These are phyloP conservation scores for Chloropsis hardwickii DNA, from an alignment of 2,113 vertebrate genomes.

Conservation along the genomic window DNA sequence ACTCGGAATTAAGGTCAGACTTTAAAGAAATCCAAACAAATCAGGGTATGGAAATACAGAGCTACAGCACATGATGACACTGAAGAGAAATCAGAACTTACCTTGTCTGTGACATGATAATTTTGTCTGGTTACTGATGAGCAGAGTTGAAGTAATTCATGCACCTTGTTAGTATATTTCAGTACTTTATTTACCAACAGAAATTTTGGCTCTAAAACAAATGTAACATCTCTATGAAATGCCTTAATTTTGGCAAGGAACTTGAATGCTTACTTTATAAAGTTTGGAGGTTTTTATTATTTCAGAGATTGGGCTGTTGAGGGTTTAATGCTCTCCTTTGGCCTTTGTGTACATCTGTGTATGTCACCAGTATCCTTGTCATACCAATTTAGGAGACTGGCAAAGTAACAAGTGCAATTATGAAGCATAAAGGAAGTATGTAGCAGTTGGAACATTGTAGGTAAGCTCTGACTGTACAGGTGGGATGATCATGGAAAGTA, in stretches of 20 bases:
- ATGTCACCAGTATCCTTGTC: background rate
- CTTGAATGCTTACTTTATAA: background rate
- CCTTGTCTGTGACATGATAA: fast-evolving
- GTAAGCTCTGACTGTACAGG: background rate
- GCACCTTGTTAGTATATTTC: background rate
- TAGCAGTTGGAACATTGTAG: background rate
- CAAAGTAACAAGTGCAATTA: background rate
- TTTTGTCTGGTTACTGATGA: background rate
- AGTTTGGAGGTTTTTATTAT: background rate
- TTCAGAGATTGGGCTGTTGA: background rate
- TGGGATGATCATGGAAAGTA: background rate
- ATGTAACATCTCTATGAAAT: background rate
- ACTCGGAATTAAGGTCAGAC: background rate
- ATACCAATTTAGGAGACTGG: background rate
- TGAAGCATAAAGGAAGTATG: background rate
- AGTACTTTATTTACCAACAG: background rate
- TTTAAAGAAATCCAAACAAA: background rate
- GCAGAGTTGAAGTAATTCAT: background rate
- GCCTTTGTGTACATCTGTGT: fast-evolving
- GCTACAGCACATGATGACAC: background rate
- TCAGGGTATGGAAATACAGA: background rate
- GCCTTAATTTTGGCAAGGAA: background rate
- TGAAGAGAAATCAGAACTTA: background rate
- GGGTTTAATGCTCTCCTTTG: background rate
- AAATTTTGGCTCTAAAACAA: background rate